These are phyloP conservation scores for Sthenelais limicola DNA, from an alignment of 2,888 invertebrate genomes.

Conservation along the genomic window DNA sequence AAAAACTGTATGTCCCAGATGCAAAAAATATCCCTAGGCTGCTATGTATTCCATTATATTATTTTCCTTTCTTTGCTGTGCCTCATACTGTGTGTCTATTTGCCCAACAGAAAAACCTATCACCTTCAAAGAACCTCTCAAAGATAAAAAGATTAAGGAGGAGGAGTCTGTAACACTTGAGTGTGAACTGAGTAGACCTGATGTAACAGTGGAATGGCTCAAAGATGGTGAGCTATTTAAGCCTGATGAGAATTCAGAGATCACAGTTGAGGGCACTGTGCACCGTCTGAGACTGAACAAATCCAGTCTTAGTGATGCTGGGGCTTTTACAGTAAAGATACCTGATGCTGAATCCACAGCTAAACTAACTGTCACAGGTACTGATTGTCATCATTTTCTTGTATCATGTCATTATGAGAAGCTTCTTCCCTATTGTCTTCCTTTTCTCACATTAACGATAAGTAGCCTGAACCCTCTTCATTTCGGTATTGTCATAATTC, in stretches of 20 bases:
- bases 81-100: neutral
- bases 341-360: conserved; percentile 71
- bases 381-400: neutral
- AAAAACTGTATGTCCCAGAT: too few relatives aligned
- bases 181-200: conserved; percentile 61
- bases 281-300: conserved; percentile 60
- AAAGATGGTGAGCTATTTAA: conserved; percentile 36
- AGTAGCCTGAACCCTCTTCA: too few relatives aligned
- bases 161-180: conserved; percentile 63
- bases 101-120: conserved; percentile 83
- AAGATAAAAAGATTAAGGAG: conserved; percentile 62
- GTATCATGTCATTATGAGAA: neutral
- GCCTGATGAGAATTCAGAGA: conserved; percentile 78
- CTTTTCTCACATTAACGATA: neutral
- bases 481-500: too few relatives aligned
- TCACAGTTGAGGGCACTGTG: conserved; percentile 73
- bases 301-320: conserved; percentile 64
- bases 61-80: neutral
- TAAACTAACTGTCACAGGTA: conserved; percentile 53
- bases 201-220: conserved; percentile 32
- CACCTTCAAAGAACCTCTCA: conserved; percentile 64
- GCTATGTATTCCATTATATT: too few relatives aligned
- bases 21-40: too few relatives aligned
- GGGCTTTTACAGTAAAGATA: conserved; percentile 61
- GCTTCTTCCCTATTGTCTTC: neutral